phyloP scores from a whole-genome alignment of 2,113 vertebrate species.

The Gobius niger region DNA sequence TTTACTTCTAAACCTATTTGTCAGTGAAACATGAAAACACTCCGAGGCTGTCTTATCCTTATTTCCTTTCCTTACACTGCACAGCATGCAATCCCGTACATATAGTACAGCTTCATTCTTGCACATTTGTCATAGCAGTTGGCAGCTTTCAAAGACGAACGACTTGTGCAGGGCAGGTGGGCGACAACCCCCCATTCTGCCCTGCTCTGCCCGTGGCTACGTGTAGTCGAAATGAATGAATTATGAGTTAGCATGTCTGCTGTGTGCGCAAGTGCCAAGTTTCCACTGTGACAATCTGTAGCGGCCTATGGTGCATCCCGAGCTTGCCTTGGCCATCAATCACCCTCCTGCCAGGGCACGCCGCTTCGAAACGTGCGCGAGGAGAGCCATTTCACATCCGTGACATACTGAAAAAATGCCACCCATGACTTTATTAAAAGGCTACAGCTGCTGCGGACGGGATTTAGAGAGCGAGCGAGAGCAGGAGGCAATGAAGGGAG shows the following conservation, averaged over 20 bases:
- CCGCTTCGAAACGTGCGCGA: conserved; percentile 35
- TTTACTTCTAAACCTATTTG: not conserved
- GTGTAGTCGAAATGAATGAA: conserved; percentile 14
- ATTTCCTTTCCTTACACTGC: not conserved
- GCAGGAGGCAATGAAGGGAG: not conserved
- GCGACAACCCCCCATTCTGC: conserved; percentile 46
- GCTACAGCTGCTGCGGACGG: conserved; percentile 54
- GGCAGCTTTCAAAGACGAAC: conserved; percentile 42
- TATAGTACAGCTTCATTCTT: conserved; percentile 30
- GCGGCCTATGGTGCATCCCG: conserved; percentile 58
- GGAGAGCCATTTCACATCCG: conserved; percentile 4
- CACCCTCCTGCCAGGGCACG: conserved; percentile 55
- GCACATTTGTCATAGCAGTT: conserved; percentile 40
- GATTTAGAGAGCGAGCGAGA: not conserved
- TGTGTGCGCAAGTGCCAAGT: conserved; percentile 50
- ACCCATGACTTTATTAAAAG: conserved; percentile 62
- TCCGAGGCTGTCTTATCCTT: not conserved
- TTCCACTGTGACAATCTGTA: conserved; percentile 69
- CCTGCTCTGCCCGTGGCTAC: conserved; percentile 42
- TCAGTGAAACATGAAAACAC: not conserved
- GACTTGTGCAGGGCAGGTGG: conserved; percentile 57
- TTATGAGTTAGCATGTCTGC: conserved; percentile 22
- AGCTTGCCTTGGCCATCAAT: conserved; percentile 64
- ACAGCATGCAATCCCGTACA: conserved; percentile 31
- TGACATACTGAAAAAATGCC: conserved; percentile 37